Conservation (phyloP, 2,113 vertebrate species). For the Cinclus cinclus region DNA sequence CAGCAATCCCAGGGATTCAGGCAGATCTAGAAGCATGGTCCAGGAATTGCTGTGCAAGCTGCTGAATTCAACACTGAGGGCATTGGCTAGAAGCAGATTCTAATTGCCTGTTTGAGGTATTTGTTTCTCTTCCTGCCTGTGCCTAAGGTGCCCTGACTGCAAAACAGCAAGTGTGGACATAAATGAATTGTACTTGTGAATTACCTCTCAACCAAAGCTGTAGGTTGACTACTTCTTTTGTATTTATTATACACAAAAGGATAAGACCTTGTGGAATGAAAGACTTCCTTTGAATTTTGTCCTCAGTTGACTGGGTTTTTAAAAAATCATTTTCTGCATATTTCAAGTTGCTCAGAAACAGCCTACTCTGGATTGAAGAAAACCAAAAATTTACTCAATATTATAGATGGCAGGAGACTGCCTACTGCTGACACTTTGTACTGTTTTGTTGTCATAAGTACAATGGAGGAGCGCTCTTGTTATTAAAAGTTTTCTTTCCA, state of each 20-base stretch:
- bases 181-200: neutral
- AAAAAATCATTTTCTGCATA: neutral
- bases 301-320: neutral
- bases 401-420: constrained; percentile 13
- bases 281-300: constrained; percentile 2
- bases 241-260: neutral
- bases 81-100: neutral
- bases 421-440: constrained; percentile 42
- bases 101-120: neutral
- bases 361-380: constrained; percentile 9
- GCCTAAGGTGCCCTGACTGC: neutral
- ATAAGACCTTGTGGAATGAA: neutral
- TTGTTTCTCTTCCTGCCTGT: neutral
- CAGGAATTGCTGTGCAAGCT: neutral
- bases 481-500: constrained; percentile 56
- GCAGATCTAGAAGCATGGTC: neutral
- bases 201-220: neutral
- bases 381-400: neutral
- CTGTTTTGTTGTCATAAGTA: constrained; percentile 31
- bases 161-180: neutral
- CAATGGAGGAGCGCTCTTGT: constrained; percentile 54
- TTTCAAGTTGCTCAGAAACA: constrained; percentile 52
- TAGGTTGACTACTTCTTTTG: neutral
- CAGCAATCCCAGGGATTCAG: neutral
- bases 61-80: neutral